Base-by-base conservation (phyloP, 2,888 invertebrate genomes). In the Liposcelis brunnea region DNA sequence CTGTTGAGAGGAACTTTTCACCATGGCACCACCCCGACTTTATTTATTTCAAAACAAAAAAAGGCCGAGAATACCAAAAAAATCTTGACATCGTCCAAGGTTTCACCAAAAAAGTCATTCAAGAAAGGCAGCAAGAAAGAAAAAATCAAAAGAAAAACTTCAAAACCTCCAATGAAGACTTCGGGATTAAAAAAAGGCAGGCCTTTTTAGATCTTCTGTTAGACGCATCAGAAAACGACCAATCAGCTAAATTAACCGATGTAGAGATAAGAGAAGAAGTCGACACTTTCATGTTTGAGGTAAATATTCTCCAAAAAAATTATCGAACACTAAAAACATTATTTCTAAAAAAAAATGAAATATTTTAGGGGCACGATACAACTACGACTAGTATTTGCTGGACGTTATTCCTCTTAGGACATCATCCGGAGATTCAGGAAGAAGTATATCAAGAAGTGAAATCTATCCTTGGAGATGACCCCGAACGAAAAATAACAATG, bases 231-330 rank as follows among this genome's bases (percentile, higher is more conserved):
- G 63, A 58, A 1, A 68, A 68, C 16, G 5, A 26, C 4, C n/a
- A n/a, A n/a, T n/a, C n/a, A n/a, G 8, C 26, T 8, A 26, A 26
- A 26, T 60, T 81, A 37, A 68, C 68, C 7, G 70, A 74, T 50
- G 57, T 70, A 26, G 71, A 72, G 49, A 70, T 81, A 37, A 65
- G 75, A 45, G 75, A 79, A 56, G 77, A 80, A 63, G 77, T 80
- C 0, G 75, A 80, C 51, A 80, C 80, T 0, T 79, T 80, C 52
- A 75, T 80, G 74, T 80, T 80, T 59, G 79, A 73, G 15, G 74
- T 72, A 31, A 67, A n/a, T 10, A 11, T 32, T 11, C 32, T 32
- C n/a, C n/a, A n/a, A n/a, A n/a, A n/a, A n/a, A n/a, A n/a, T n/a
- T n/a, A n/a, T n/a, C n/a, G n/a, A n/a, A n/a, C n/a, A n/a, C n/a